A percentile compares a stretch with the other conserved stretches of the same genome.
Conservation (phyloP, 2,888 invertebrate genomes). For the Eupithecia insigniata region DNA sequence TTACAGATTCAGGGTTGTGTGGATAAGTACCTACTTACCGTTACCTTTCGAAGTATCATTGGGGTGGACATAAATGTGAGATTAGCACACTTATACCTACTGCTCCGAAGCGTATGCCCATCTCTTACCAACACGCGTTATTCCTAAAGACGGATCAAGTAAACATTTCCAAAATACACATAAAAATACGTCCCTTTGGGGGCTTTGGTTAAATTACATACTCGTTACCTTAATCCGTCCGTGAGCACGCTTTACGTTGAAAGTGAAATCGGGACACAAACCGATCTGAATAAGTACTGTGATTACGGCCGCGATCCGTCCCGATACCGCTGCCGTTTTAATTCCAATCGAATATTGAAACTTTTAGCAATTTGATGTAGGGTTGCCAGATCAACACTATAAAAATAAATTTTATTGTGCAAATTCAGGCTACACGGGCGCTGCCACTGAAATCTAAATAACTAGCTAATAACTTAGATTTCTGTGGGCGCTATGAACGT, state of each 20-base stretch:
- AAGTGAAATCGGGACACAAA: slow-evolving; percentile 7
- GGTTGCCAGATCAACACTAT: slow-evolving; percentile 12
- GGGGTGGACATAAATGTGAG: background rate
- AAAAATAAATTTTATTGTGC: background rate
- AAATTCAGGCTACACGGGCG: no score
- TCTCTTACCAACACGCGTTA: background rate
- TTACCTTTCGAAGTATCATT: background rate
- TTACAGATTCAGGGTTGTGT: background rate
- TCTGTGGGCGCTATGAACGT: background rate
- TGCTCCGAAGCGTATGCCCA: background rate
- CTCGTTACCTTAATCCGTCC: slow-evolving; percentile 13
- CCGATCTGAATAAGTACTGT: slow-evolving; percentile 1
- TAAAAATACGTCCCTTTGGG: slow-evolving; percentile 9
- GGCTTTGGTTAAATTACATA: slow-evolving; percentile 10
- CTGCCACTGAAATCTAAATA: no score
- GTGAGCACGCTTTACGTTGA: slow-evolving; percentile 3
- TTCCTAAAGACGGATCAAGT: background rate
- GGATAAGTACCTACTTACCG: background rate
- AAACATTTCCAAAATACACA: slow-evolving; percentile 1
- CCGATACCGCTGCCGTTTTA: slow-evolving; percentile 8
- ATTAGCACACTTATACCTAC: background rate
- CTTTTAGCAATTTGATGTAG: slow-evolving; percentile 19
- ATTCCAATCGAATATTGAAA: slow-evolving; percentile 24
- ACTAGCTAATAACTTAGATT: no score
- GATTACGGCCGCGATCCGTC: slow-evolving; percentile 8